Evolutionary conservation across 2,888 invertebrate genomes (phyloP).

Genomic region (Heliconius erato): DNA sequence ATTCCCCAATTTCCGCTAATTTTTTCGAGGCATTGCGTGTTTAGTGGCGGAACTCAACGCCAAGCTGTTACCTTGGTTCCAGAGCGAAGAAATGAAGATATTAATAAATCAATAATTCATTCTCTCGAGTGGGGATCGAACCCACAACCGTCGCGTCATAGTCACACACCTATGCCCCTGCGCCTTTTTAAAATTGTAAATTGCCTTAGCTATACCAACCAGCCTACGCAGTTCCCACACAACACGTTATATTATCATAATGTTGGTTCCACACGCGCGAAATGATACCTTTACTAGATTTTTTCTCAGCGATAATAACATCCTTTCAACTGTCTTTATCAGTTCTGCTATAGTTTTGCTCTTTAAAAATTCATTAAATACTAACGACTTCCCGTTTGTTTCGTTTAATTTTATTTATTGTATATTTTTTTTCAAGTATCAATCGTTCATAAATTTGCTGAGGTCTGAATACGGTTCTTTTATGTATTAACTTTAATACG

Average conservation of each 20-base stretch:
- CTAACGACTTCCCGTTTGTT: constrained; percentile 22
- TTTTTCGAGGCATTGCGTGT: too few relatives aligned
- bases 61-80: too few relatives aligned
- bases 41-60: too few relatives aligned
- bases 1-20: too few relatives aligned
- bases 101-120: too few relatives aligned
- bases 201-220: constrained; percentile 50
- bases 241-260: constrained; percentile 33
- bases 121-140: too few relatives aligned
- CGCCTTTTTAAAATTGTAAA: constrained; percentile 46
- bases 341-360: constrained; percentile 16
- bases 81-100: too few relatives aligned
- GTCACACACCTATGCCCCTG: too few relatives aligned
- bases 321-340: constrained; percentile 20
- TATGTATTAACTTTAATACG: too few relatives aligned
- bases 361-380: constrained; percentile 21
- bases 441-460: background rate
- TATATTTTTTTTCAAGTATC: background rate
- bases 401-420: constrained; percentile 4
- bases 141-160: too few relatives aligned
- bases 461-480: too few relatives aligned
- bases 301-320: constrained; percentile 24
- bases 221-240: constrained; percentile 53
- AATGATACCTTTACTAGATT: constrained; percentile 9
- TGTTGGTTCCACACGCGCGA: constrained; percentile 22